These are phyloP conservation scores for Cariama cristata DNA, from an alignment of 2,113 vertebrate species.

Conservation along the genomic window DNA sequence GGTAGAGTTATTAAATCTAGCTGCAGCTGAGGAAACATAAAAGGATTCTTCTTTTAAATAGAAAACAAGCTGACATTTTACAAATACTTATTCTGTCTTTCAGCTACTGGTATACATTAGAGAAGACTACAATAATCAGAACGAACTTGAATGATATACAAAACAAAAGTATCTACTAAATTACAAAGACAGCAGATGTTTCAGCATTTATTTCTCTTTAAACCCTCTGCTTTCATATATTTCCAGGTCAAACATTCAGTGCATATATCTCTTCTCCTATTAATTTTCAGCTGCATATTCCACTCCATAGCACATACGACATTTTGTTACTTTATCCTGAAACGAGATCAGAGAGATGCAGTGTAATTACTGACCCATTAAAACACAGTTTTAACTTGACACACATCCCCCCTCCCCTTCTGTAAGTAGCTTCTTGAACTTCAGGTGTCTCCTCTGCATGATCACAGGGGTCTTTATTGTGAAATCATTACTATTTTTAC, in stretches of 20 bases:
- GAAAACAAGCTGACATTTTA: slow-evolving; percentile 28
- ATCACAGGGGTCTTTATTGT: neutral
- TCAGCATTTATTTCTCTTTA: slow-evolving; percentile 39
- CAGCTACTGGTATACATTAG: slow-evolving; percentile 18
- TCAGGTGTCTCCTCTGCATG: neutral
- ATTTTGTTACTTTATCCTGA: neutral
- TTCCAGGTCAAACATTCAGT: slow-evolving; percentile 7
- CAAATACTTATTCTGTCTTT: slow-evolving; percentile 36
- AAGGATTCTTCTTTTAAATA: slow-evolving; percentile 36
- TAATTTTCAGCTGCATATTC: neutral
- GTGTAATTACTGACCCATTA: neutral
- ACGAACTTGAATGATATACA: slow-evolving; percentile 43
- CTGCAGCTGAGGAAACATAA: slow-evolving; percentile 38
- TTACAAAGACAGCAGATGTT: slow-evolving; percentile 56
- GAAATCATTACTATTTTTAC: neutral
- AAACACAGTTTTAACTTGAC: neutral
- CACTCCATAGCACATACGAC: neutral
- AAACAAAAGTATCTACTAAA: slow-evolving; percentile 40
- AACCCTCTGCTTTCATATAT: neutral
- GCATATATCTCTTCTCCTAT: neutral
- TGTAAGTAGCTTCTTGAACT: neutral
- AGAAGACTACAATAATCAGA: slow-evolving; percentile 42
- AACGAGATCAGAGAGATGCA: neutral
- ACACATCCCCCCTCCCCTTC: neutral
- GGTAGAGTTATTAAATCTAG: slow-evolving; percentile 41